Conservation (phyloP, 2,797 vertebrate genomes). For the Eupleurogrammus muticus region DNA sequence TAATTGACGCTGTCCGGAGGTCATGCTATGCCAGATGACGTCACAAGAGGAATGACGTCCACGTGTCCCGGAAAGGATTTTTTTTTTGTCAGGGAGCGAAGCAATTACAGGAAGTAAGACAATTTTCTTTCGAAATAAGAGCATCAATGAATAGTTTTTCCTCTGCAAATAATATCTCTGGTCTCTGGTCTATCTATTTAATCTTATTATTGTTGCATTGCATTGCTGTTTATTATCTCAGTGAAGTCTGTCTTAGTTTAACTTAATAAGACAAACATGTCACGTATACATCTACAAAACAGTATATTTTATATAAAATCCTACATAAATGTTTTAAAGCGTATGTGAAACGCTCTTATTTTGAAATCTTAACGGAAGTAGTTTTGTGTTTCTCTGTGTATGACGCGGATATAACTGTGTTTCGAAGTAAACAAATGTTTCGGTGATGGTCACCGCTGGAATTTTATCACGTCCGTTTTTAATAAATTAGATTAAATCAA, state of each 20-base stretch:
- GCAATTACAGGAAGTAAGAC: slow-evolving; percentile 11
- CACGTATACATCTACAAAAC: background rate
- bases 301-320: too few relatives aligned
- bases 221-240: too few relatives aligned
- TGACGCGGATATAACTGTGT: background rate
- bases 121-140: slow-evolving; percentile 29
- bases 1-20: slow-evolving; percentile 2
- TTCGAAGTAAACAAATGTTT: background rate
- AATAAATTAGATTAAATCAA: background rate
- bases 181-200: too few relatives aligned
- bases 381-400: fast-evolving
- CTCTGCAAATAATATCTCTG: too few relatives aligned
- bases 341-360: slow-evolving; percentile 22
- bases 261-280: too few relatives aligned
- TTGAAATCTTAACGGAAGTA: slow-evolving; percentile 30
- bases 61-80: slow-evolving; percentile 41
- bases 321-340: background rate
- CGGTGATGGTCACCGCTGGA: background rate
- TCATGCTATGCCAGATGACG: background rate
- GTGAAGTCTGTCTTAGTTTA: too few relatives aligned
- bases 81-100: background rate
- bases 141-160: background rate
- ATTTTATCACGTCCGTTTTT: too few relatives aligned
- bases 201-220: too few relatives aligned
- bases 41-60: slow-evolving; percentile 8